These are phyloP conservation scores for Blastomussa wellsi DNA, from an alignment of 92 coral and sea anemone species.

Conservation along the genomic window DNA sequence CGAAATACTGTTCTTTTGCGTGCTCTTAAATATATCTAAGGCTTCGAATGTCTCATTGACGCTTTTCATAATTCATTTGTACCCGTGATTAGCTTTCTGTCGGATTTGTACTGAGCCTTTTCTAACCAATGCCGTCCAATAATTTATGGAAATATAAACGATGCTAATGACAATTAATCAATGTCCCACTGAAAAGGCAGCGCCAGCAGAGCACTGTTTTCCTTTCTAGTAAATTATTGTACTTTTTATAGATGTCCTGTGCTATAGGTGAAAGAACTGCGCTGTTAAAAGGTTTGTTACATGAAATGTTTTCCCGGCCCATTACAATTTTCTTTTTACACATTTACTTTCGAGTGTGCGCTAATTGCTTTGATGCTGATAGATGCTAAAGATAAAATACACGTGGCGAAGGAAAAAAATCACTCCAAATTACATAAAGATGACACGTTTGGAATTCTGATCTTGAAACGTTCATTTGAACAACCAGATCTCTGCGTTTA, in stretches of 20 bases:
- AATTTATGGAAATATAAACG: constrained; percentile 17
- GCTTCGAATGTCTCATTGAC: background rate
- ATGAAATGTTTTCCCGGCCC: background rate
- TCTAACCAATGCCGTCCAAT: background rate
- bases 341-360: background rate
- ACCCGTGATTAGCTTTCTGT: background rate
- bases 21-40: background rate
- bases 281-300: background rate
- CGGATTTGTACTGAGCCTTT: background rate
- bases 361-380: constrained; percentile 29
- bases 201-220: background rate
- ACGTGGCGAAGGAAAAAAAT: constrained; percentile 28
- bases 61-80: background rate
- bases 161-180: constrained; percentile 5
- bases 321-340: background rate
- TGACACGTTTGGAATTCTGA: constrained; percentile 7
- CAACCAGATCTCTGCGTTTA: background rate
- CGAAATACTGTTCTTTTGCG: constrained; percentile 36
- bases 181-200: constrained; percentile 4
- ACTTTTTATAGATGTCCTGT: constrained; percentile 8
- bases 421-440: background rate
- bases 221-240: background rate
- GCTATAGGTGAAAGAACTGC: background rate
- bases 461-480: background rate
- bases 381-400: constrained; percentile 32